Evolutionary conservation across 2,113 vertebrate species (phyloP).

Genomic region (Ivindomyrus marchei): DNA sequence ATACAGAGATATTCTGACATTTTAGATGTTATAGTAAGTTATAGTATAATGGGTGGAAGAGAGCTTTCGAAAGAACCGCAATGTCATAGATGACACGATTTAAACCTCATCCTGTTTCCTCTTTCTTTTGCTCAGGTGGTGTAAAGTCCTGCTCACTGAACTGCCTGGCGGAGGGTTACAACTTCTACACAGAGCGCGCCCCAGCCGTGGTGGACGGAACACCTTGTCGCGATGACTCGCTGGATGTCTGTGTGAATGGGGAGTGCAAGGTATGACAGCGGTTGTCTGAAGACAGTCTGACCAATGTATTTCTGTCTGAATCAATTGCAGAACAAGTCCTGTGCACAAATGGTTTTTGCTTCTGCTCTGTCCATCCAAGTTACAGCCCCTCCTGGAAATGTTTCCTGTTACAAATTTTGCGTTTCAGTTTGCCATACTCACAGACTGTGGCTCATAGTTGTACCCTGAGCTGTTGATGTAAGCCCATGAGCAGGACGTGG

Average conservation of each 20-base stretch:
- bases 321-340: background rate
- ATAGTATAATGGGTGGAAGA: background rate
- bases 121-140: conserved; percentile 62
- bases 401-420: background rate
- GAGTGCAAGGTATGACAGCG: conserved; percentile 83
- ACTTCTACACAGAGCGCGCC: conserved; percentile 94
- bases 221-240: conserved; percentile 78
- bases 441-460: background rate
- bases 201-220: conserved; percentile 92
- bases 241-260: conserved; percentile 90
- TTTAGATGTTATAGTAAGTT: background rate
- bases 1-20: background rate
- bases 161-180: conserved; percentile 92
- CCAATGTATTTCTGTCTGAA: background rate
- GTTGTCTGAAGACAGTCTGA: background rate
- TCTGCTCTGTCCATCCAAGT: background rate
- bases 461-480: background rate
- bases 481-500: background rate
- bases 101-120: background rate
- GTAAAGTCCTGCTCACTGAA: conserved; percentile 95
- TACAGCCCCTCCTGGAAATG: background rate
- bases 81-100: background rate
- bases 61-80: background rate
- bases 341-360: background rate
- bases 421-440: background rate